Conservation (phyloP, 2,113 vertebrate species). For the Dunckerocampus dactyliophorus region DNA sequence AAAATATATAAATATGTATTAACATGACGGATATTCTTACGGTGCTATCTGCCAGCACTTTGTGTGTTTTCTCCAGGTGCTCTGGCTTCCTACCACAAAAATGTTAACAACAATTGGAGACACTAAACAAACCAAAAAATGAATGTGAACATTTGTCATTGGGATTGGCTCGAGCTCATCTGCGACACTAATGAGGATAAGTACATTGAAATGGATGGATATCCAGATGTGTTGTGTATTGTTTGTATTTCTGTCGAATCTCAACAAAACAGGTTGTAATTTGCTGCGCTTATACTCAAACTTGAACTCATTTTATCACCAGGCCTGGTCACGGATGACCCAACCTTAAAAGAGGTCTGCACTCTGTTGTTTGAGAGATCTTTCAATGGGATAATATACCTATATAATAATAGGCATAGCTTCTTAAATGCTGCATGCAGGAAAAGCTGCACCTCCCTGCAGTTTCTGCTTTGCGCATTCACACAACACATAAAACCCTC, state of each 20-base stretch:
- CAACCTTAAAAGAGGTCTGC: background rate
- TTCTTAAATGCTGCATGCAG: conserved; percentile 20
- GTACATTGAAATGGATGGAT: too few relatives aligned
- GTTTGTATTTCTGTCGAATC: background rate
- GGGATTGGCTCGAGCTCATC: too few relatives aligned
- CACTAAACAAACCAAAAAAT: too few relatives aligned
- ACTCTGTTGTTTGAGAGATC: background rate
- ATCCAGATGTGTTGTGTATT: too few relatives aligned
- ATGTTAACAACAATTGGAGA: too few relatives aligned
- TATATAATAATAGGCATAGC: background rate
- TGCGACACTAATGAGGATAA: too few relatives aligned
- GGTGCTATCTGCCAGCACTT: too few relatives aligned
- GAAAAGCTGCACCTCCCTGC: conserved; percentile 16
- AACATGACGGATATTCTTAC: too few relatives aligned
- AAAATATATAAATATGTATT: too few relatives aligned
- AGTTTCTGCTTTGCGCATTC: background rate
- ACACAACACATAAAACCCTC: background rate
- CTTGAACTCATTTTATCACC: background rate
- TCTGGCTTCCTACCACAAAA: too few relatives aligned
- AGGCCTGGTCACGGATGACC: background rate
- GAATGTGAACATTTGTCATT: too few relatives aligned
- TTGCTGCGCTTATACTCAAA: background rate
- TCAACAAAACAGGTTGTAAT: background rate
- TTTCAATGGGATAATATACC: background rate
- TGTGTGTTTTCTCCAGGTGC: too few relatives aligned